Evolutionary conservation across 2,888 invertebrate genomes (phyloP).

Genomic region (Eupelmus urozonus): DNA sequence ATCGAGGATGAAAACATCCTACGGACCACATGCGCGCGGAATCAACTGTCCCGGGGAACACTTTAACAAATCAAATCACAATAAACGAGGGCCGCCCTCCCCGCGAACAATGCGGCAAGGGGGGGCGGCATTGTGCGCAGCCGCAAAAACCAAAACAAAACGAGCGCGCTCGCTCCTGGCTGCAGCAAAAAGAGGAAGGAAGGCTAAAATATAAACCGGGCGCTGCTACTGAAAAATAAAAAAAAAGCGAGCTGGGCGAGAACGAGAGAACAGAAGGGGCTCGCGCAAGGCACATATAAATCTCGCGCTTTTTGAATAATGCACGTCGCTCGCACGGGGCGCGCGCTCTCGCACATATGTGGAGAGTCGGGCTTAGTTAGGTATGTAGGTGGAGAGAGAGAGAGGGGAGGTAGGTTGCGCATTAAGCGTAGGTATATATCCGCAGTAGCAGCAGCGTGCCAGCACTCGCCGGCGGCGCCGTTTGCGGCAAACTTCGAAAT

Average conservation of each 20-base stretch:
- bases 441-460: conserved; percentile 29
- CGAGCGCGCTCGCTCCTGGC: neutral
- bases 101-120: too few species aligned
- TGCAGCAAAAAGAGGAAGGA: neutral
- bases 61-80: conserved; percentile 55
- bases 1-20: too few species aligned
- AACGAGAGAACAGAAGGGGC: neutral
- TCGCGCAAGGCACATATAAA: conserved; percentile 25
- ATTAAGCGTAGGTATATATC: conserved; percentile 31
- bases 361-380: conserved; percentile 14
- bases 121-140: conserved; percentile 27
- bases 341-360: neutral
- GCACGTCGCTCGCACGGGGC: conserved; percentile 12
- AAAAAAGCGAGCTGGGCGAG: neutral
- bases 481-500: conserved; percentile 55
- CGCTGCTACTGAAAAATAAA: neutral
- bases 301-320: conserved; percentile 35
- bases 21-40: neutral
- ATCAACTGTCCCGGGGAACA: neutral
- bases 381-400: conserved; percentile 11
- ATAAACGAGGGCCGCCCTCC: too few species aligned
- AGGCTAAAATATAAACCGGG: too few species aligned
- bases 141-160: conserved; percentile 1
- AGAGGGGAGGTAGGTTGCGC: neutral
- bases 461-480: conserved; percentile 34